Base-by-base conservation (phyloP, 2,888 invertebrate species). In the Leptopilina syphax region DNA sequence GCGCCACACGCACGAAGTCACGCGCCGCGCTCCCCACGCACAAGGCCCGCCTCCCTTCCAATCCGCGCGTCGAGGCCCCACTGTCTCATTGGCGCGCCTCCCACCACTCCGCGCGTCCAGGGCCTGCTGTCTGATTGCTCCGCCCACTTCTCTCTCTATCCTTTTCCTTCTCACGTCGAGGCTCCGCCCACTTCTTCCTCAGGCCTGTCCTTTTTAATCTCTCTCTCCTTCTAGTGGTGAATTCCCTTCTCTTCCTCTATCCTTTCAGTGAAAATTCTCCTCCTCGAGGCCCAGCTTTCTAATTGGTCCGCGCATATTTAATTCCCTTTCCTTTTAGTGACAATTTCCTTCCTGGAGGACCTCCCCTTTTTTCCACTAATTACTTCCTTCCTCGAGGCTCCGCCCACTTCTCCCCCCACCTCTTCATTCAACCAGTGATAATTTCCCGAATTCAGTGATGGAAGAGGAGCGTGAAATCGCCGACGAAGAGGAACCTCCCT, bases 31-130 rank as follows among this genome's bases (percentile, higher is more conserved):
- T 73, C 9, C 41, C 65, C 50, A 66, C 65, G 65, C 65, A 77
- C 77, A 50, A 77, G 77, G 77, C 65, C 77, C 77, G 27, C 7
- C 41, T 77, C 77, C 83, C 81, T 81, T 83, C 78, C 84, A 65
- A 27, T 65, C 10, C 8, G 34, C 24, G 34, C 8, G 24, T 27
- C 65, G 10, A 44, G n/a, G 18, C 65, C 44, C 8, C 8, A 5
- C 44, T 8, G 1, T 7, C 8, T 44, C 6, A 44, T 44, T 44
- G 76, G 68, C 60, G 63, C 41, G 63, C 24, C 34, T 4, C 34
- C 34, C 34, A 34, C 34, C 34, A 34, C 34, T 34, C 34, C 3
- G 3, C 34, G 34, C 34, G 34, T 3, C 4, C 34, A 3, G 34
- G 34, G 34, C 34, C 34, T 0, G 34, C 18, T 18, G 18, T 18